A percentile compares a stretch with the other conserved stretches of the same genome.
Conservation (phyloP, 2,888 invertebrate species). For the Meiosimyza platycephala region DNA sequence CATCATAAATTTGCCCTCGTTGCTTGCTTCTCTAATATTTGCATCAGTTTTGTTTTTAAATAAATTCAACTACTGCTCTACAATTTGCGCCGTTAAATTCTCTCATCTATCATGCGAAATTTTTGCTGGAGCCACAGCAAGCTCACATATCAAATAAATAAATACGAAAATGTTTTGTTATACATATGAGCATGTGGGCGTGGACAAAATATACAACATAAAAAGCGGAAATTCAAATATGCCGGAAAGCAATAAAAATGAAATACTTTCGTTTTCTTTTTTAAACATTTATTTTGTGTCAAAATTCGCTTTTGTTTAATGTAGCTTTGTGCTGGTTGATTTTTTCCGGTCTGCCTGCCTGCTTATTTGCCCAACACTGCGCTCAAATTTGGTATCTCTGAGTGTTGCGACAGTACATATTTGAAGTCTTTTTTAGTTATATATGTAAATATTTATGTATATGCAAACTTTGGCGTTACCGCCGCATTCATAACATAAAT, state of each 20-base stretch:
- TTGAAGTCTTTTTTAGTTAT: too few species aligned
- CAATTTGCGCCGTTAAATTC: slow-evolving; percentile 6
- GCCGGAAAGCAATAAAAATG: slow-evolving; percentile 20
- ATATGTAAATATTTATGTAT: too few species aligned
- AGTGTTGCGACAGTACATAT: too few species aligned
- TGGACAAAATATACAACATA: not conserved
- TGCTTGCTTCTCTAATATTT: too few species aligned
- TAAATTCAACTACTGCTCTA: not conserved
- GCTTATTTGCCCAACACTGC: too few species aligned
- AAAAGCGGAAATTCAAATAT: slow-evolving; percentile 12
- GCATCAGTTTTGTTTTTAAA: too few species aligned
- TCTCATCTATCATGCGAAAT: slow-evolving; percentile 13
- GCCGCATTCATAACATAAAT: not conserved
- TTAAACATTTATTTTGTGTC: not conserved
- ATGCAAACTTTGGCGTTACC: not conserved
- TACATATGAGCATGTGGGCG: not conserved
- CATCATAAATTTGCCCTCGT: too few species aligned
- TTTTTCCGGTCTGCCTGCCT: too few species aligned
- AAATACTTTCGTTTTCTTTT: not conserved
- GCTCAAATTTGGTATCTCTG: too few species aligned
- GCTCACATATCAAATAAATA: slow-evolving; percentile 1
- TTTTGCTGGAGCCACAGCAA: not conserved
- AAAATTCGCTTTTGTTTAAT: not conserved
- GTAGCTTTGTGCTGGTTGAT: too few species aligned
- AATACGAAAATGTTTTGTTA: not conserved